These are phyloP conservation scores for Pholis gunnellus DNA, from an alignment of 2,113 vertebrate species.

Conservation along the genomic window DNA sequence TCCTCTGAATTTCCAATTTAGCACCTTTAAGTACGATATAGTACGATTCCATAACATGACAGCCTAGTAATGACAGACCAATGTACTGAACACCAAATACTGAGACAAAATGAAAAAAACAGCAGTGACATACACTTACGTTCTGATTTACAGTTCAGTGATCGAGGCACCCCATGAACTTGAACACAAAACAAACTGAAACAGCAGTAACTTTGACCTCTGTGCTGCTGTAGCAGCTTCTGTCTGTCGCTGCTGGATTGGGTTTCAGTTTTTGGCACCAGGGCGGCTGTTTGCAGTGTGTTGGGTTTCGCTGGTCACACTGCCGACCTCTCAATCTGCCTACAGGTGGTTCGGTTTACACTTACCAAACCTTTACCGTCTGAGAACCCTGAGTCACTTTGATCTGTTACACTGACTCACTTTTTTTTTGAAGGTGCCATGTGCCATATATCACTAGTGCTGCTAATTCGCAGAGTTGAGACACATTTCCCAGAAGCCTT, in stretches of 20 bases:
- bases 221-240: not conserved
- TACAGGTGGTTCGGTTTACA: conserved; percentile 12
- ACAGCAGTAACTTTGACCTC: conserved; percentile 19
- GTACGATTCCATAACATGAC: not conserved
- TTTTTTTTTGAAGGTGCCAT: not conserved
- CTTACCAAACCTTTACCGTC: conserved; percentile 2
- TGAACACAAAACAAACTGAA: not conserved
- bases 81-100: not conserved
- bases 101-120: not conserved
- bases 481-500: not conserved
- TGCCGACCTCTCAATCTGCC: conserved; percentile 39
- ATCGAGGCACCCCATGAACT: not conserved
- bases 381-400: not conserved
- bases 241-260: conserved; percentile 18
- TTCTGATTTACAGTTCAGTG: not conserved
- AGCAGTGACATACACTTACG: not conserved
- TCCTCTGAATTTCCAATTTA: not conserved
- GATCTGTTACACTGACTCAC: not conserved
- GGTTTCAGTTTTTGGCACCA: conserved; percentile 47
- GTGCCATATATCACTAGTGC: not conserved
- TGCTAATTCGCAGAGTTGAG: not conserved
- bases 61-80: not conserved
- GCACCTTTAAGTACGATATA: not conserved
- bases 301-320: conserved; percentile 55
- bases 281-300: conserved; percentile 29